Conservation (phyloP, 2,888 invertebrate genomes). For the Glyphotaelius pellucidus region DNA sequence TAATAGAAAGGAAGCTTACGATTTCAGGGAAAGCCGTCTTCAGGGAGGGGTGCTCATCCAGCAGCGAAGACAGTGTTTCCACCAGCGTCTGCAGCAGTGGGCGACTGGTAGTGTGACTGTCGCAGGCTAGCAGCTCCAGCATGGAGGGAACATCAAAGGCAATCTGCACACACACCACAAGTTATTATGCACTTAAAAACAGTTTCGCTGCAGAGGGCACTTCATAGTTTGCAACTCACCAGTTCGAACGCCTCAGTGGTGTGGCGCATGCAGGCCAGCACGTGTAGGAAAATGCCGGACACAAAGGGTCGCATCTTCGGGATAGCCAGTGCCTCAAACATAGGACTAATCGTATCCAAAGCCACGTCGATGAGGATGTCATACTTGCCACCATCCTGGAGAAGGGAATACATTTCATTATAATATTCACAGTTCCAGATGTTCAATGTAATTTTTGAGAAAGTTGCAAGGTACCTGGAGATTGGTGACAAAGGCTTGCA, state of each 20-base stretch:
- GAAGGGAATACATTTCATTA: constrained; percentile 21
- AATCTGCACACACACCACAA: constrained; percentile 69
- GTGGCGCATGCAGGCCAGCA: constrained; percentile 80
- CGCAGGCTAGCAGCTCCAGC: constrained; percentile 77
- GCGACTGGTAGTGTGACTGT: constrained; percentile 77
- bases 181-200: neutral
- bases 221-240: constrained; percentile 69
- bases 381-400: constrained; percentile 76
- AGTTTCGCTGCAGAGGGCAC: neutral
- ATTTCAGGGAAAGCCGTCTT: constrained; percentile 74
- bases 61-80: constrained; percentile 77
- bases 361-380: constrained; percentile 80
- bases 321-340: constrained; percentile 78
- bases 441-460: neutral
- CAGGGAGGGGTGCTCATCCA: constrained; percentile 75
- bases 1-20: constrained; percentile 70
- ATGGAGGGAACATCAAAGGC: constrained; percentile 75
- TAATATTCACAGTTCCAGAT: neutral
- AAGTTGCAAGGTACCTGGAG: constrained; percentile 74
- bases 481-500: constrained; percentile 81
- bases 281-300: constrained; percentile 80
- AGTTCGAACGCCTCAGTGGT: constrained; percentile 80
- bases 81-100: constrained; percentile 79
- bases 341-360: constrained; percentile 77
- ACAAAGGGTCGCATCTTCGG: constrained; percentile 78